Evolutionary conservation across 2,888 invertebrate species (phyloP), one percentile per base, ranked within the genome.

Genomic region (Archips xylosteana): DNA sequence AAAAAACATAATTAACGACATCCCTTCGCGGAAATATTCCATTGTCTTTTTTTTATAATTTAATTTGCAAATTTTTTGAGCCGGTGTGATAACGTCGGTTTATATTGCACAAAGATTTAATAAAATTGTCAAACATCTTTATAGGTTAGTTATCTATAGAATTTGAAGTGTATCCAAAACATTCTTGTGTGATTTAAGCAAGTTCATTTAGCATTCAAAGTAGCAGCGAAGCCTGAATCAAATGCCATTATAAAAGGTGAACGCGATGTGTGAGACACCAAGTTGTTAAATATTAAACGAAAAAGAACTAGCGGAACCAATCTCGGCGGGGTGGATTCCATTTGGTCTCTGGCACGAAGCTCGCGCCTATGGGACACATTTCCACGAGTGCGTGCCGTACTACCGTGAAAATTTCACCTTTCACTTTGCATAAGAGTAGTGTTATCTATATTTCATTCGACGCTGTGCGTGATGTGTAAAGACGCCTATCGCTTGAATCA

Each of bases 281-380:
- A 87, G 86, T 89, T 90, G 89, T 90, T 92, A 92, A 92, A 92
- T 92, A 92, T 92, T 92, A 90, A 92, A 89, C 83, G 87, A 89
- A 87, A 88, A 82, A 89, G 87, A 92, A 90, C 88, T 90, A 89
- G 87, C 85, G 83, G 81, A 85, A 87, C 87, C 89, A 92, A 93
- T 93, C 92, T 92, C 90, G 82, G 86, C 85, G 87, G 89, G 85
- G 83, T 77, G 87, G 85, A 87, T 88, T 89, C 88, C 87, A 90
- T 90, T 90, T 86, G 89, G 87, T 83, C 85, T 84, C 81, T 83
- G 83, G 83, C 83, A 82, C 79, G 80, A 74, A 79, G 81, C 82
- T 79, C 83, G 80, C 84, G 84, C 88, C 87, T 83, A 66, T 81
- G 89, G 90, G 90, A 89, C 86, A 84, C 85, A 87, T 90, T 86